phyloP scores from a whole-genome alignment of 2,888 invertebrate genomes.

The Orthosia gracilis region DNA sequence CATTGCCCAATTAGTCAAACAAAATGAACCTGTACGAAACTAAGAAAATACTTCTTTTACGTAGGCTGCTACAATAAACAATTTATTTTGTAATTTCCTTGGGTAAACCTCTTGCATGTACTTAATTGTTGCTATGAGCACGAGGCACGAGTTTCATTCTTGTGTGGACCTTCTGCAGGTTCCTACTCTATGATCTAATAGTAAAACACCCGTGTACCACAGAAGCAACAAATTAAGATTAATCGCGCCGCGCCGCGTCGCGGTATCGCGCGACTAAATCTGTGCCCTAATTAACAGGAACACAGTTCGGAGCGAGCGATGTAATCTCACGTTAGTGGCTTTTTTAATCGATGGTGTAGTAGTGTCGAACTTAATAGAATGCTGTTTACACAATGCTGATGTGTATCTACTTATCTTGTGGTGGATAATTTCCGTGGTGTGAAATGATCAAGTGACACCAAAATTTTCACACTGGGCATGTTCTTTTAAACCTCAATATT shows the following conservation, averaged over 20 bases:
- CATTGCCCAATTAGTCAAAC: not conserved
- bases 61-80: not conserved
- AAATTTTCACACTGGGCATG: not conserved
- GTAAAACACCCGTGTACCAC: slow-evolving; percentile 48
- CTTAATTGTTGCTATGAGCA: not conserved
- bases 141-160: no score
- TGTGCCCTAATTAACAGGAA: slow-evolving; percentile 77
- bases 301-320: slow-evolving; percentile 69
- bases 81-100: not conserved
- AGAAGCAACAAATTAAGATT: slow-evolving; percentile 75
- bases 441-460: not conserved
- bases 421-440: not conserved
- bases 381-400: slow-evolving; percentile 19
- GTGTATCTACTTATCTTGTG: not conserved
- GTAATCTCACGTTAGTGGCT: slow-evolving; percentile 34
- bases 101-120: not conserved
- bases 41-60: not conserved
- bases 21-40: not conserved
- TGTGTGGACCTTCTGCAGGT: slow-evolving; percentile 3
- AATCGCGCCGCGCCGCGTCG: slow-evolving; percentile 64
- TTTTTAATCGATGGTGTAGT: slow-evolving; percentile 53
- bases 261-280: slow-evolving; percentile 73
- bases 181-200: not conserved
- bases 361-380: slow-evolving; percentile 24
- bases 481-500: not conserved